Evolutionary conservation across 2,113 vertebrate genomes (phyloP), one percentile per base, ranked within the genome.

Genomic region (Seriola quinqueradiata): DNA sequence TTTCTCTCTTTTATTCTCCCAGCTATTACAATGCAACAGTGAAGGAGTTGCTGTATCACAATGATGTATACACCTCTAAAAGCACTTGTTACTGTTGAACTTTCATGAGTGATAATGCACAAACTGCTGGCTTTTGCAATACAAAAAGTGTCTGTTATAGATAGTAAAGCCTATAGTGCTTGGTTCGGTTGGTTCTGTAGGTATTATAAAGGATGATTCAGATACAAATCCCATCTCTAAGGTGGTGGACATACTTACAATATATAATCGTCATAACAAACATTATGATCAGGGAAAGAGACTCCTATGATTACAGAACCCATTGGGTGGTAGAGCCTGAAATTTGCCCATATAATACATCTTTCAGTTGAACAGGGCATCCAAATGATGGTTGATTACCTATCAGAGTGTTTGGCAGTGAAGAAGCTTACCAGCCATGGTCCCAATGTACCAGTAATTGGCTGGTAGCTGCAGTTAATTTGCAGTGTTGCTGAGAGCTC

Each of bases 1-100:
- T 84, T 63, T 36, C 82, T 87, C 90, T 91, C 71, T 86, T 64
- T 72, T 89, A 72, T 73, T 89, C 71, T 88, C 79, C 54, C n/a
- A 76, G 65, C 23, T 70, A 79, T 87, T 88, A 86, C 80, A 77
- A 89, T 84, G 72, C 79, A 86, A 74, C 73, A 59, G 64, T 70
- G 81, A 87, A 83, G 83, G 79, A 72, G 73, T 77, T 52, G 79
- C 80, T 79, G 69, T 67, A 84, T 87, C 82, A 81, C 75, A 52
- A 50, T 92, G 77, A 87, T 82, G 83, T 73, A 90, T 76, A 70
- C 72, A 69, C 42, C 79, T 85, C 66, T 86, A 79, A 87, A 87
- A 87, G 77, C 65, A 73, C 61, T 81, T 71, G 71, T 83, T 92
- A 83, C 84, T 48, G 66, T 40, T 87, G 74, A 86, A 83, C 81